A percentile compares a stretch with the other conserved stretches of the same genome.
Evolutionary conservation across 2,113 vertebrate species (phyloP).

Genomic region (Ctenomys sociabilis): DNA sequence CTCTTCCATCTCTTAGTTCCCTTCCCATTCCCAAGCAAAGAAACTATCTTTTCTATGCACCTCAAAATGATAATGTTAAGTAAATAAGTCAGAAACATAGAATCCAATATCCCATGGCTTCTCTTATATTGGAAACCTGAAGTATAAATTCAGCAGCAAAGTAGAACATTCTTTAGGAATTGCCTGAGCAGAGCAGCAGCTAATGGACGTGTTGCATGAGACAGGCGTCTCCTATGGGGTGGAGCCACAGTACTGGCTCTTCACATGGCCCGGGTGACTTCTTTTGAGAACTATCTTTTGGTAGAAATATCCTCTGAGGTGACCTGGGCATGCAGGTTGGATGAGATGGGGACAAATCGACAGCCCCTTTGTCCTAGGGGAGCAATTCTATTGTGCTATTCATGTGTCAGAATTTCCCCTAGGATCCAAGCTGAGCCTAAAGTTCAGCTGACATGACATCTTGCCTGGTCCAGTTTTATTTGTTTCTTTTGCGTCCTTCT

Average conservation of each 20-base stretch:
- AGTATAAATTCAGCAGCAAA: neutral
- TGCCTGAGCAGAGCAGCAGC: neutral
- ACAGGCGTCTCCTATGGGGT: neutral
- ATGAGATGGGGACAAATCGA: neutral
- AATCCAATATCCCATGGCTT: neutral
- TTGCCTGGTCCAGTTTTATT: neutral
- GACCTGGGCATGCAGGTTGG: neutral
- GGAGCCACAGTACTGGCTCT: neutral
- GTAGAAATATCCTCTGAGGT: neutral
- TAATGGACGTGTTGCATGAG: fast-evolving
- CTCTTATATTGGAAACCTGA: neutral
- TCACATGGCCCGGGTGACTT: fast-evolving
- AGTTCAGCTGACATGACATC: neutral
- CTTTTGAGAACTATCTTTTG: neutral
- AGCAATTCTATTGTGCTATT: neutral
- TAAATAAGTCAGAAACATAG: neutral
- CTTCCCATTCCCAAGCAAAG: neutral
- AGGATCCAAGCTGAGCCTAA: neutral
- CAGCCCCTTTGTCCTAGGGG: neutral
- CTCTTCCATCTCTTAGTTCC: neutral
- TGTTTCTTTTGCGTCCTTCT: fast-evolving
- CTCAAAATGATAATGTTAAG: neutral
- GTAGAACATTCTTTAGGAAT: neutral
- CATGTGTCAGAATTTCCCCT: neutral
- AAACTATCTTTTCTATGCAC: neutral